Conservation (phyloP, 2,888 invertebrate genomes). For the Eristalis tenax region DNA sequence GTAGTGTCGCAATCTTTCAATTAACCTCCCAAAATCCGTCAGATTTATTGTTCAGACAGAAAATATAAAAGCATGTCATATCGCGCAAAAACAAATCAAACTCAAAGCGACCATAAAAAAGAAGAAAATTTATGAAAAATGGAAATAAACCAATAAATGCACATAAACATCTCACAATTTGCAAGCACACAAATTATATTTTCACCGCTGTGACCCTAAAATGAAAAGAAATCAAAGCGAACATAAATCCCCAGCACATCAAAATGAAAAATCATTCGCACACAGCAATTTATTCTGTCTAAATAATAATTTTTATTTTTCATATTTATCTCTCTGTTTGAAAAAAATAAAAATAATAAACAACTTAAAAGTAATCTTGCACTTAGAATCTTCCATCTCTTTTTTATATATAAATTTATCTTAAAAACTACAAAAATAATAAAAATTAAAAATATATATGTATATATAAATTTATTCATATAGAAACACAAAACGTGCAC, state of each 20-base stretch:
- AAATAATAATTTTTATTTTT: conserved; percentile 74
- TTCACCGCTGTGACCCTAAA: conserved; percentile 21
- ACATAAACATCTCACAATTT: conserved; percentile 18
- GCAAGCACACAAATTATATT: conserved; percentile 11
- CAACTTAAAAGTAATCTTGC: conserved; percentile 73
- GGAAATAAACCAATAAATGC: conserved; percentile 60
- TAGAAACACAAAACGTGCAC: conserved; percentile 63
- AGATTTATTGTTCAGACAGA: background rate
- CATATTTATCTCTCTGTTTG: conserved; percentile 56
- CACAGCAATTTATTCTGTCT: conserved; percentile 68
- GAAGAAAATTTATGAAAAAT: conserved; percentile 73
- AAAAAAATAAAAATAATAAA: conserved; percentile 47
- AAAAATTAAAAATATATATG: conserved; percentile 29
- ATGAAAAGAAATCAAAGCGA: background rate
- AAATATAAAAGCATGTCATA: background rate
- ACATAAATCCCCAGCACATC: conserved; percentile 30
- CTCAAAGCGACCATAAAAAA: conserved; percentile 4
- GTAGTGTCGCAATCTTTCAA: background rate
- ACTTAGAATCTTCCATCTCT: conserved; percentile 65
- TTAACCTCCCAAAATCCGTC: background rate
- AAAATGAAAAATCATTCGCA: conserved; percentile 63
- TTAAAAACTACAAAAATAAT: conserved; percentile 73
- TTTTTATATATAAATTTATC: conserved; percentile 34
- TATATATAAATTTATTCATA: conserved; percentile 12
- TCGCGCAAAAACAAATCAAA: too few species aligned